Conservation (phyloP, 1,140 invertebrate species). For the Macrotrachela quadricornifera region DNA sequence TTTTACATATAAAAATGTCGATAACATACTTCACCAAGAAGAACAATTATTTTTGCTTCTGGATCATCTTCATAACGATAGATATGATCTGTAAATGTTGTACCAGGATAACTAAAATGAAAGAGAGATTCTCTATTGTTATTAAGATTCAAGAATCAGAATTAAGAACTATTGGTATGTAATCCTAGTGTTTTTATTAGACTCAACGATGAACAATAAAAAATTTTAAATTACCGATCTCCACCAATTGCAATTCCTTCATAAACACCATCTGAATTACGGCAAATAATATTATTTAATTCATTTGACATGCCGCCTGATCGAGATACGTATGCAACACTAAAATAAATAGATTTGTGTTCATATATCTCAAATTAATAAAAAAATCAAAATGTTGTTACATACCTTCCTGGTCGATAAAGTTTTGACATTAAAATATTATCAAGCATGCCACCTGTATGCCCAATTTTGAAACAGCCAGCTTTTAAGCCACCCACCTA, state of each 20-base stretch:
- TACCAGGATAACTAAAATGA: slow-evolving; percentile 57
- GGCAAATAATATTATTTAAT: slow-evolving; percentile 90
- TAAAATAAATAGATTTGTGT: slow-evolving; percentile 28
- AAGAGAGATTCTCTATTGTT: not conserved
- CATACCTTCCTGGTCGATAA: slow-evolving; percentile 62
- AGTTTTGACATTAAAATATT: slow-evolving; percentile 93
- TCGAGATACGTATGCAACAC: slow-evolving; percentile 87
- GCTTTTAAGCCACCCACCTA: slow-evolving; percentile 67
- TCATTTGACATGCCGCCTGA: slow-evolving; percentile 99
- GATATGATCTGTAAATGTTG: slow-evolving; percentile 93
- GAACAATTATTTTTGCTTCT: slow-evolving; percentile 70
- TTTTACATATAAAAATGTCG: not conserved
- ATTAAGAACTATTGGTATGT: no score
- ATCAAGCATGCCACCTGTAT: slow-evolving; percentile 98
- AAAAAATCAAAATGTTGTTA: not conserved
- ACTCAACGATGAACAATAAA: no score
- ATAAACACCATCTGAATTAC: slow-evolving; percentile 84
- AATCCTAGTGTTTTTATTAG: no score
- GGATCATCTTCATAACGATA: slow-evolving; percentile 52
- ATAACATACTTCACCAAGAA: slow-evolving; percentile 67
- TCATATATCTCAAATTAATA: no score
- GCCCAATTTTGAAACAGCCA: slow-evolving; percentile 97
- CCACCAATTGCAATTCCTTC: slow-evolving; percentile 99
- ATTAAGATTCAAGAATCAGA: no score
- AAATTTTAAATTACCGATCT: slow-evolving; percentile 47